Evolutionary conservation across 2,797 vertebrate genomes (phyloP).

Genomic region (Diceros bicornis): DNA sequence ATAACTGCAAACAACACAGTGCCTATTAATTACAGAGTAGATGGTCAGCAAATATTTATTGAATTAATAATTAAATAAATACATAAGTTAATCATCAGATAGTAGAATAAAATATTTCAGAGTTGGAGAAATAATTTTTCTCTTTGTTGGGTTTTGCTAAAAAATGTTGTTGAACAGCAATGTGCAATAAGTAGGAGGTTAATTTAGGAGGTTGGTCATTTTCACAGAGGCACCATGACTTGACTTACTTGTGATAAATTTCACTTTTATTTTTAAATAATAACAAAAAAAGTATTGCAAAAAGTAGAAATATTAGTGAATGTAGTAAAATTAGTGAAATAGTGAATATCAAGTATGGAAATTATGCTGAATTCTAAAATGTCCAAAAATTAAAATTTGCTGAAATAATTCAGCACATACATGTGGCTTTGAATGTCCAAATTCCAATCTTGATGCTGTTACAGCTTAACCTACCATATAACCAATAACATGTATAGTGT

Average conservation of each 20-base stretch:
- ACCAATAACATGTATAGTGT: neutral
- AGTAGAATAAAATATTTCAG: neutral
- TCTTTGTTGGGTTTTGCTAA: neutral
- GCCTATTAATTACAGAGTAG: neutral
- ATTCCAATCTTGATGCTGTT: neutral
- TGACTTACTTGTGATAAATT: neutral
- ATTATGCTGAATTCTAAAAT: neutral
- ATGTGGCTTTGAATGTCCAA: neutral
- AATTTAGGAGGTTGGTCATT: neutral
- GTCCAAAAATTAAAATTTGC: neutral
- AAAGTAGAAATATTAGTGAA: neutral
- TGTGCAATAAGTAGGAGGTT: neutral
- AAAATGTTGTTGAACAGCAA: neutral
- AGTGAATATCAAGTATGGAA: neutral
- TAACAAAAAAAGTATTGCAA: neutral
- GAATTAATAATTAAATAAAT: neutral
- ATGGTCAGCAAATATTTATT: neutral
- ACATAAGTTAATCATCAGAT: neutral
- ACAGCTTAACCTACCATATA: neutral
- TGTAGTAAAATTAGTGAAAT: no score
- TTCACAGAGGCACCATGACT: neutral
- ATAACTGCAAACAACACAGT: neutral
- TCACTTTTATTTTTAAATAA: slow-evolving; percentile 6
- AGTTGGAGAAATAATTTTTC: neutral
- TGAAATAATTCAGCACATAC: neutral